Percentiles rank a stretch among this genome's conserved stretches.
These are phyloP conservation scores for Equus quagga DNA, from an alignment of 2,113 vertebrate genomes.

Conservation along the genomic window DNA sequence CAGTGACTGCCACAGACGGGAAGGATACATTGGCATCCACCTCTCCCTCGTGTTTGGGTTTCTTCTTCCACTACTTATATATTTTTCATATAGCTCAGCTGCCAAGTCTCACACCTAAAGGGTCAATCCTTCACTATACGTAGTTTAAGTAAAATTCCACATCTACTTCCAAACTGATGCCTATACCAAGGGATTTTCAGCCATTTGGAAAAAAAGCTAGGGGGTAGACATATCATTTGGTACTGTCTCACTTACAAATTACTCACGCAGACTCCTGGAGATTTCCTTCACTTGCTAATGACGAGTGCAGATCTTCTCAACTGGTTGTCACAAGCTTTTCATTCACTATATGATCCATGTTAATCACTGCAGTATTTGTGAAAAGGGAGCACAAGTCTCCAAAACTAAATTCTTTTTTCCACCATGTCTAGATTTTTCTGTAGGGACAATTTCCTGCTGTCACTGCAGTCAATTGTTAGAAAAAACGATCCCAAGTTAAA, in stretches of 20 bases:
- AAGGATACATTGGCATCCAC: not conserved
- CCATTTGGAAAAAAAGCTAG: not conserved
- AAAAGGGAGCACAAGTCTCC: not conserved
- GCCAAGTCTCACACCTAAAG: slow-evolving; percentile 79
- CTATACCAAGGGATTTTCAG: slow-evolving; percentile 50
- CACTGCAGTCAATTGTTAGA: not conserved
- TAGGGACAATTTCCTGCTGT: slow-evolving; percentile 36
- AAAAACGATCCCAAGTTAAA: slow-evolving; percentile 50
- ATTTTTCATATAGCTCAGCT: slow-evolving; percentile 65
- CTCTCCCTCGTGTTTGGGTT: not conserved
- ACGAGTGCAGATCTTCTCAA: slow-evolving; percentile 19
- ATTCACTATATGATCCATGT: not conserved
- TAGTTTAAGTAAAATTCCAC: slow-evolving; percentile 77
- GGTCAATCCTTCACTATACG: slow-evolving; percentile 57
- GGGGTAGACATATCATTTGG: slow-evolving; percentile 27
- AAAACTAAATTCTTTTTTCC: not conserved
- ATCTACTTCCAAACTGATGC: slow-evolving; percentile 59
- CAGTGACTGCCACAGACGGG: not conserved
- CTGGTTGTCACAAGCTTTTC: not conserved
- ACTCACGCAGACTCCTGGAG: slow-evolving; percentile 14
- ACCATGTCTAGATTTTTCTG: not conserved
- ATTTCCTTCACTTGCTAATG: slow-evolving; percentile 42
- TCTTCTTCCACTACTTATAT: not conserved
- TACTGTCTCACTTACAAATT: slow-evolving; percentile 68
- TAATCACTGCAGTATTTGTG: slow-evolving; percentile 2